phyloP scores from a whole-genome alignment of 2,888 invertebrate genomes.

The Scelioninae gen. 2 region DNA sequence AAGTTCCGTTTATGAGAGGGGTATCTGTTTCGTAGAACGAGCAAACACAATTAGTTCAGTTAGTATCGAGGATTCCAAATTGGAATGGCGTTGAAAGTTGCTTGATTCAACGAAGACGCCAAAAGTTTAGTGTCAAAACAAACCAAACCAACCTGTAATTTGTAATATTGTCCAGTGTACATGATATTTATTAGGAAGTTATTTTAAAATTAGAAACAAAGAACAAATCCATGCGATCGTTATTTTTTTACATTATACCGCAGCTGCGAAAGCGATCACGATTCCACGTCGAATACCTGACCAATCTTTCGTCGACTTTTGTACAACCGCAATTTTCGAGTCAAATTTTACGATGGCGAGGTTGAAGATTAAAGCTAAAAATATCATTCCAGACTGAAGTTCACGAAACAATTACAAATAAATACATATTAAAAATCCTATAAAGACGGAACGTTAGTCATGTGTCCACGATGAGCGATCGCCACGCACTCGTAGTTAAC shows the following conservation, averaged over 20 bases:
- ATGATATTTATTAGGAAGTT: constrained; percentile 14
- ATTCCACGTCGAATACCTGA: constrained; percentile 6
- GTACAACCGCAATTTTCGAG: constrained; percentile 40
- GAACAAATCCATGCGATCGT: constrained; percentile 27
- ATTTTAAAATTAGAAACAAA: constrained; percentile 30
- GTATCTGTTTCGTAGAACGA: constrained; percentile 34
- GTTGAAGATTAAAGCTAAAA: constrained; percentile 14
- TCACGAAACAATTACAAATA: constrained; percentile 10
- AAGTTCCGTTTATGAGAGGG: constrained; percentile 35
- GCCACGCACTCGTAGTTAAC: constrained; percentile 1
- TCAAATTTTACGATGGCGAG: constrained; percentile 29
- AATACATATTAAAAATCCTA: background rate
- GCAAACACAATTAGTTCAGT: constrained; percentile 34
- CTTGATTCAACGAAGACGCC: constrained; percentile 36
- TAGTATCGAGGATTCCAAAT: constrained; percentile 28
- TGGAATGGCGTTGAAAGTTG: constrained; percentile 28
- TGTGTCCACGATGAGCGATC: constrained; percentile 19
- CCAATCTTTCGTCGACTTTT: constrained; percentile 24
- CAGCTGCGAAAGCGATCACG: constrained; percentile 10
- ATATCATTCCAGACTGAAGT: constrained; percentile 40
- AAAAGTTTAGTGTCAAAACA: constrained; percentile 42
- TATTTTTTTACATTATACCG: constrained; percentile 38
- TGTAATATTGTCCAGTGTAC: constrained; percentile 33
- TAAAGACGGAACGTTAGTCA: constrained; percentile 20
- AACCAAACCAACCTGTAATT: constrained; percentile 24